Conservation (phyloP, 2,797 vertebrate species). For the Scolopax rusticola region DNA sequence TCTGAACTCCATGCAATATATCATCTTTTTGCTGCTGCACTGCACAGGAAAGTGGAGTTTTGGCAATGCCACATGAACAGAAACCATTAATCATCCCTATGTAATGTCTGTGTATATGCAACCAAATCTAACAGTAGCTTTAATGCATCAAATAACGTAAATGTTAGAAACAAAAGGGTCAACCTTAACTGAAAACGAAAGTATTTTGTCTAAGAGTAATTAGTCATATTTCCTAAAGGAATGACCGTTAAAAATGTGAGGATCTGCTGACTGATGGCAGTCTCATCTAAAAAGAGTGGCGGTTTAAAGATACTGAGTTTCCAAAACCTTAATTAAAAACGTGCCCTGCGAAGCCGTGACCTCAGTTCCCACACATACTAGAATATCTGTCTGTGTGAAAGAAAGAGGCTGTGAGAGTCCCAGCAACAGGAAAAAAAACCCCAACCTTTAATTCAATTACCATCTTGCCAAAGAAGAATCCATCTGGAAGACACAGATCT, state of each 20-base stretch:
- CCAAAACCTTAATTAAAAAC: not conserved
- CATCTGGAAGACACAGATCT: not conserved
- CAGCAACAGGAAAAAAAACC: not conserved
- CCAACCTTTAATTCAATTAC: not conserved
- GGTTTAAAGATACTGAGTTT: not conserved
- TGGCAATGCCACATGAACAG: not conserved
- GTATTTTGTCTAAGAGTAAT: not conserved
- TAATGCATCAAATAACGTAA: not conserved
- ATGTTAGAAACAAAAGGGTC: not conserved
- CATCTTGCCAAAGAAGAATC: not conserved
- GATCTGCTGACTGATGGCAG: not conserved
- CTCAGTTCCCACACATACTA: not conserved
- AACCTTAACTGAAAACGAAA: not conserved
- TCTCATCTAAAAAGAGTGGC: not conserved
- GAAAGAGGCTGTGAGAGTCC: not conserved
- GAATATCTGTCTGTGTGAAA: not conserved
- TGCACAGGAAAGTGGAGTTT: not conserved
- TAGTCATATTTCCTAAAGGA: not conserved
- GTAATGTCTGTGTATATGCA: not conserved
- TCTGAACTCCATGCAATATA: slow-evolving; percentile 6
- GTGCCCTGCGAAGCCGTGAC: not conserved
- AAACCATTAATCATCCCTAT: slow-evolving; percentile 17
- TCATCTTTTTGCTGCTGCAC: not conserved
- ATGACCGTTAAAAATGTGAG: not conserved
- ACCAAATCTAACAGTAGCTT: not conserved